Conservation (phyloP, 2,888 invertebrate species). For the Nudaria mundana region DNA sequence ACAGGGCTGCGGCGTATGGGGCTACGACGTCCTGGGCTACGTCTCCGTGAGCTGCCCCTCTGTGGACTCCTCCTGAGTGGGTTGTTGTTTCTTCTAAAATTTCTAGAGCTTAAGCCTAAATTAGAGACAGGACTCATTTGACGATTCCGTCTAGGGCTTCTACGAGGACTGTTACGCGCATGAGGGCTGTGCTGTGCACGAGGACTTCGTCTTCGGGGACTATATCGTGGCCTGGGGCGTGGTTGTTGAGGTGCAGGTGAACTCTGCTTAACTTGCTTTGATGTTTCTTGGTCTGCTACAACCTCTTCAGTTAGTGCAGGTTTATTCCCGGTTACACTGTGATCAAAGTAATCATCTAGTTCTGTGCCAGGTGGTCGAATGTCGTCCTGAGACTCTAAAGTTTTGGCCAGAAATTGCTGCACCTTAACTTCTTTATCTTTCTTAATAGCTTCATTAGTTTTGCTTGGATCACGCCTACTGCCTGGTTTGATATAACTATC, state of each 20-base stretch:
- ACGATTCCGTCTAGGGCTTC: background rate
- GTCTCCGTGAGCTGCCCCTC: constrained; percentile 23
- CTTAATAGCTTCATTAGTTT: constrained; percentile 69
- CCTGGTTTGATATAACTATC: constrained; percentile 66
- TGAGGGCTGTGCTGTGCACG: constrained; percentile 4
- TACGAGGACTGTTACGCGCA: background rate
- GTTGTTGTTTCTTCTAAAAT: constrained; percentile 13
- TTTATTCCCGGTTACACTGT: constrained; percentile 23
- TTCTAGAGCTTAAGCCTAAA: background rate
- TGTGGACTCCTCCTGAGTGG: constrained; percentile 21
- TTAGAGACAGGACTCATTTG: background rate
- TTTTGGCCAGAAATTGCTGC: constrained; percentile 65
- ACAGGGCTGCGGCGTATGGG: constrained; percentile 32
- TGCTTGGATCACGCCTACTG: constrained; percentile 67
- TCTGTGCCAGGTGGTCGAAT: constrained; percentile 72
- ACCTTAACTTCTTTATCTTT: constrained; percentile 72
- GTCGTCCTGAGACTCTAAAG: constrained; percentile 59
- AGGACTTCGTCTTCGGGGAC: background rate
- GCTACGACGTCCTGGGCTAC: constrained; percentile 32
- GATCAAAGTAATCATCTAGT: constrained; percentile 60
- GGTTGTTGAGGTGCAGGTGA: background rate
- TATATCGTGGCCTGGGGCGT: constrained; percentile 22
- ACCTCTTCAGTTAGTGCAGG: too few relatives aligned
- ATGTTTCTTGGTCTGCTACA: too few relatives aligned
- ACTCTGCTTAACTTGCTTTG: background rate